Evolutionary conservation across 2,888 invertebrate genomes (phyloP).

Genomic region (Drosophila neonasuta): DNA sequence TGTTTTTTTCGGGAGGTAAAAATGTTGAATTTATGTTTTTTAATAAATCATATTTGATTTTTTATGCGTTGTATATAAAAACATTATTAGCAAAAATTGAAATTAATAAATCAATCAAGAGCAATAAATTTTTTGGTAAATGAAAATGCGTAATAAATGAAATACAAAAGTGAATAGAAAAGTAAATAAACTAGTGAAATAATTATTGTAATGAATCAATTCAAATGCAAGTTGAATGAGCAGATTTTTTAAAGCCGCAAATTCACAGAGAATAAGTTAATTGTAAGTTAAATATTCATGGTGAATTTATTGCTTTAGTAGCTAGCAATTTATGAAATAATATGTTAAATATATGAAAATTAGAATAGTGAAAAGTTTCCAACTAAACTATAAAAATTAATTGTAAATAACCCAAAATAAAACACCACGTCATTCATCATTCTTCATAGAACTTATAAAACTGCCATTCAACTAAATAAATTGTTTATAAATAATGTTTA

Average conservation of each 20-base stretch:
- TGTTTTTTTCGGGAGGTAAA: constrained; percentile 58
- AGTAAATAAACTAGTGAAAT: constrained; percentile 20
- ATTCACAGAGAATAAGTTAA: constrained; percentile 1
- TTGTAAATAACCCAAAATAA: constrained; percentile 13
- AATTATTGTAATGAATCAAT: constrained; percentile 18
- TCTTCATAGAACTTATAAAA: constrained; percentile 30
- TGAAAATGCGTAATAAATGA: constrained; percentile 25
- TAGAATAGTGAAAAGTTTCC: neutral
- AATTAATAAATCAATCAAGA: constrained; percentile 23
- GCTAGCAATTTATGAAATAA: constrained; percentile 7
- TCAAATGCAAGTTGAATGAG: constrained; percentile 41
- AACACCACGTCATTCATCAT: constrained; percentile 49
- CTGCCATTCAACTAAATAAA: constrained; percentile 56
- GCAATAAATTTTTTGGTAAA: constrained; percentile 20
- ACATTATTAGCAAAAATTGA: constrained; percentile 40
- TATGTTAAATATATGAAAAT: constrained; percentile 2
- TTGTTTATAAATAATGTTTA: constrained; percentile 38
- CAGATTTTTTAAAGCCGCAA: constrained; percentile 10
- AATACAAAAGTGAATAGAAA: constrained; percentile 1
- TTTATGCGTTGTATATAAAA: constrained; percentile 46
- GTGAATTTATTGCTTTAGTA: constrained; percentile 3
- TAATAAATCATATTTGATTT: constrained; percentile 63
- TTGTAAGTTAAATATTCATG: neutral
- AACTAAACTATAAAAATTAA: constrained; percentile 13
- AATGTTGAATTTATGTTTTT: constrained; percentile 66